These are phyloP conservation scores for Zonotrichia leucophrys DNA, from an alignment of 2,113 vertebrate genomes.

Conservation along the genomic window DNA sequence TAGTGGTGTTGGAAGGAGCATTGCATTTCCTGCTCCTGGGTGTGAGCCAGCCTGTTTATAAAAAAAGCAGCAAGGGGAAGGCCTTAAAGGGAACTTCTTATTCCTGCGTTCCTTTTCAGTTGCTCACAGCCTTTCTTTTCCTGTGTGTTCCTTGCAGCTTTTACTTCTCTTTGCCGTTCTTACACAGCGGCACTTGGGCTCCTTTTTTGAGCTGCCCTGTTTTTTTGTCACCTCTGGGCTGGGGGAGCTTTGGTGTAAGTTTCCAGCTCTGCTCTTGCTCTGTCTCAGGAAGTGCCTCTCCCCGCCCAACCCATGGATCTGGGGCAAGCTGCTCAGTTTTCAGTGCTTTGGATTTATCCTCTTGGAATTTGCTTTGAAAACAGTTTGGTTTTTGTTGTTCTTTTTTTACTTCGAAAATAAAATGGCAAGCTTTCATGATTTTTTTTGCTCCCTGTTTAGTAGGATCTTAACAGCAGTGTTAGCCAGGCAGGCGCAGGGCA, in stretches of 20 bases:
- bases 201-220: neutral
- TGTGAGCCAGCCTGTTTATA: neutral
- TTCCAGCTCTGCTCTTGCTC: neutral
- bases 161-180: neutral
- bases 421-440: neutral
- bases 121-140: neutral
- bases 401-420: neutral
- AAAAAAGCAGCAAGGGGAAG: neutral
- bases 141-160: neutral
- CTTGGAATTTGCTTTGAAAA: neutral
- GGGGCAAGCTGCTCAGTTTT: neutral
- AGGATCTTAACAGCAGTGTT: neutral
- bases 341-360: neutral
- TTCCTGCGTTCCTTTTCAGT: neutral
- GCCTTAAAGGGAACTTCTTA: constrained; percentile 47
- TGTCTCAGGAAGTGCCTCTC: neutral
- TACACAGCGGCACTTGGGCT: fast-evolving
- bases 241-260: neutral
- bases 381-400: neutral
- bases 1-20: neutral
- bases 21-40: constrained; percentile 46
- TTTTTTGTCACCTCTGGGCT: neutral
- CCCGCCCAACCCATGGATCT: neutral
- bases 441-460: neutral
- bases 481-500: neutral